Evolutionary conservation across 2,797 vertebrate species (phyloP), one percentile per base, ranked within the genome.

Genomic region (Nothura maculosa): DNA sequence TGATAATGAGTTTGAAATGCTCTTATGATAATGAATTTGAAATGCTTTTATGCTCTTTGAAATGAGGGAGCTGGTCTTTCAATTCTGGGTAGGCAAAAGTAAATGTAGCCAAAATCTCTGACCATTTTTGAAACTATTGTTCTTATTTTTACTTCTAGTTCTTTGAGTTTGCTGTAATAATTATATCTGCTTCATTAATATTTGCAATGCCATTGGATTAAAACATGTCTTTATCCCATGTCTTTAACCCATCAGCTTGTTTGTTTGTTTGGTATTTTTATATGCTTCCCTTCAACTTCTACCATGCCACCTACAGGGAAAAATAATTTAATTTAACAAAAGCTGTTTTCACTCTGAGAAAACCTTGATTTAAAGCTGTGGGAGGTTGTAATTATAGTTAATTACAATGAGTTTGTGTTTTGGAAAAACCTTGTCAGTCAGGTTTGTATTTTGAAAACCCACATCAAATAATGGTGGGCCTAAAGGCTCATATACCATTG

Each of bases 301-400:
- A 66, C 61, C n/a, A 40, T 62, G 52, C 57, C 62, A 81, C 67
- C 32, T 78, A 61, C 67, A 66, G 45, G 40, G 79, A 87, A 92
- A 92, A 81, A 54, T 50, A 75, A 81, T 81, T 93, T 70, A 67
- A 58, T 69, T 79, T 85, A 83, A 4, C 7, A 63, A 47, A 87
- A 89, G 12, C 15, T 79, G 27, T 85, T 91, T 89, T 81, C 34
- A 24, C 91, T 91, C 57, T 79, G 30, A 86, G 62, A 36, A 76
- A 79, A 73, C 43, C 25, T 70, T 88, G 43, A 87, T 81, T 86
- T 88, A 81, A 88, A 88, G 40, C 25, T 64, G 17, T 79, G 68
- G 45, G 27, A 38, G 42, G 30, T 36, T 77, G 25, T 78, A 87
- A 91, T 82, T 92, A 45, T 6, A 36, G 87, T 64, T 92, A 70